A percentile compares a stretch with the other conserved stretches of the same genome.
Evolutionary conservation across 1,140 invertebrate genomes (phyloP).

Genomic region (Sitodiplosis mosellana): DNA sequence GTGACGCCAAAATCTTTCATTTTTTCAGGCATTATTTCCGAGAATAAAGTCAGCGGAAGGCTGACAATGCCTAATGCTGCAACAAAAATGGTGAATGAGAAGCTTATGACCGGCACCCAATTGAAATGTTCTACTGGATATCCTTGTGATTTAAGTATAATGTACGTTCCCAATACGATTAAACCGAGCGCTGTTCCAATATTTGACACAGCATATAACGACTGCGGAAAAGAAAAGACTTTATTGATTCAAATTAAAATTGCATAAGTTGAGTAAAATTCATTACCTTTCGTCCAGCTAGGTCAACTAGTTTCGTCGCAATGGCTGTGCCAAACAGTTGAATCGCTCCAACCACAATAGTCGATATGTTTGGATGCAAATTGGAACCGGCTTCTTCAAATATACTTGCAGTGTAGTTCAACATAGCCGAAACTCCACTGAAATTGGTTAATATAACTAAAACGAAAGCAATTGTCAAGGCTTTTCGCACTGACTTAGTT

Average conservation of each 20-base stretch:
- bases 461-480: constrained; percentile 12
- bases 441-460: constrained; percentile 24
- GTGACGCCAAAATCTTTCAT: not conserved
- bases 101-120: constrained; percentile 17
- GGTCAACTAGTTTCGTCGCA: constrained; percentile 12
- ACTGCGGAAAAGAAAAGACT: not conserved
- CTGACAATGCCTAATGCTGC: constrained; percentile 16
- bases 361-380: constrained; percentile 35
- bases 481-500: not conserved
- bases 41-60: constrained; percentile 17
- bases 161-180: not conserved
- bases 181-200: not conserved
- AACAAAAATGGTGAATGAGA: constrained; percentile 18
- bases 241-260: not conserved
- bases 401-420: constrained; percentile 38
- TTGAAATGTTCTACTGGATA: constrained; percentile 1
- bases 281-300: constrained; percentile 27
- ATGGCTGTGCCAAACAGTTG: constrained; percentile 18
- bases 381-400: constrained; percentile 39
- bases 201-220: not conserved
- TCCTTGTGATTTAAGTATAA: not conserved
- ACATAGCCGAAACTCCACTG: constrained; percentile 32
- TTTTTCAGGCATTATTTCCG: constrained; percentile 19
- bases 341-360: constrained; percentile 55
- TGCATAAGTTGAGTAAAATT: no score